A percentile compares a stretch with the other conserved stretches of the same genome.
Evolutionary conservation across 1,140 invertebrate genomes (phyloP).

Genomic region (Parasteatoda tepidariorum): DNA sequence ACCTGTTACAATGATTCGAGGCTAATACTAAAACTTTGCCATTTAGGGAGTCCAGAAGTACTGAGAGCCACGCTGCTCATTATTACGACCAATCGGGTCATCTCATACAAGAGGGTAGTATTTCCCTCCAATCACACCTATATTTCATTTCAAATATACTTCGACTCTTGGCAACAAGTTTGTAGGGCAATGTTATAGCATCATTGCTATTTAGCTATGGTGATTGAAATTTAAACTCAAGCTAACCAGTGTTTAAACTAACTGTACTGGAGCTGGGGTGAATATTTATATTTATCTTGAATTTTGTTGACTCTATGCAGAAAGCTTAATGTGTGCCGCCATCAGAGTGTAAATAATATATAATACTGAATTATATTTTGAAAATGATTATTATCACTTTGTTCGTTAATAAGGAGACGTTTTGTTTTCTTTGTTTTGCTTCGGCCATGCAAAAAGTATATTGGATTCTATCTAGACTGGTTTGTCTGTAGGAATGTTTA

Average conservation of each 20-base stretch:
- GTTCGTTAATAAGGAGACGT: slow-evolving; percentile 28
- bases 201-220: slow-evolving; percentile 52
- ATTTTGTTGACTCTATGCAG: slow-evolving; percentile 39
- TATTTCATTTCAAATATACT: slow-evolving; percentile 55
- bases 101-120: slow-evolving; percentile 19
- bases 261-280: slow-evolving; percentile 19
- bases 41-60: background rate
- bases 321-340: slow-evolving; percentile 23
- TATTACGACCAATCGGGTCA: background rate
- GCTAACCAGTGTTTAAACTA: background rate
- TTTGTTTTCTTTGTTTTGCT: slow-evolving; percentile 28
- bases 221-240: slow-evolving; percentile 18
- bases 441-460: background rate
- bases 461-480: slow-evolving; percentile 46
- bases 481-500: slow-evolving; percentile 51
- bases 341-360: slow-evolving; percentile 35
- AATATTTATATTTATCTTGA: slow-evolving; percentile 51
- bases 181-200: slow-evolving; percentile 55
- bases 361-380: slow-evolving; percentile 45
- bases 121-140: slow-evolving; percentile 42
- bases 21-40: background rate
- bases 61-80: slow-evolving; percentile 1
- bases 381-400: slow-evolving; percentile 19
- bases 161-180: slow-evolving; percentile 45
- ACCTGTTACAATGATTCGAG: slow-evolving; percentile 38